Evolutionary conservation across 1,140 invertebrate species (phyloP).

Genomic region (Conus betulinus): DNA sequence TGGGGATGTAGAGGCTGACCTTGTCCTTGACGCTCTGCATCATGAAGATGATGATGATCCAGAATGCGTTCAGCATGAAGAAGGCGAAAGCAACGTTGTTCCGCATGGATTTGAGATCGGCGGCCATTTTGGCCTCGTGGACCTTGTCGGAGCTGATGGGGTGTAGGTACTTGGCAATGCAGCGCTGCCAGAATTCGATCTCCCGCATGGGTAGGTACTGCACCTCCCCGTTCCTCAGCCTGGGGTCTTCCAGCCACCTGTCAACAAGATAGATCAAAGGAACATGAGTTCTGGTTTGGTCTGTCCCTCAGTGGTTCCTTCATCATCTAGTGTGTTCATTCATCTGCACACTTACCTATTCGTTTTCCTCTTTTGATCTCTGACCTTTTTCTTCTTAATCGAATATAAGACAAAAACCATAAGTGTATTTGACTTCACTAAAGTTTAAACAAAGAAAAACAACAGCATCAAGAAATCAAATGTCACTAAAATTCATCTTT

Average conservation of each 20-base stretch:
- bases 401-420: no score
- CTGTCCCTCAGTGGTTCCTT: background rate
- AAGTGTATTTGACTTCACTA: no score
- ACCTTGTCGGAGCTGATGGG: constrained; percentile 60
- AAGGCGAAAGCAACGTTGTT: constrained; percentile 96
- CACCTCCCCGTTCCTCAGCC: constrained; percentile 86
- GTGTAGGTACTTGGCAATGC: constrained; percentile 66
- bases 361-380: no score
- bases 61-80: constrained; percentile 98
- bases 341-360: no score
- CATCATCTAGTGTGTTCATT: no score
- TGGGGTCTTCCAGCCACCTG: constrained; percentile 73
- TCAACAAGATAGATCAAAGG: background rate
- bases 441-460: no score
- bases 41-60: constrained; percentile 97
- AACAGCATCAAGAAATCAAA: no score
- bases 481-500: no score
- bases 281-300: background rate
- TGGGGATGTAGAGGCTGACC: constrained; percentile 83
- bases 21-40: constrained; percentile 84
- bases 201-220: constrained; percentile 73
- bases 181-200: constrained; percentile 63
- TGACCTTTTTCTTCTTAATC: no score
- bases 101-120: constrained; percentile 92
- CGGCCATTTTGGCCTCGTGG: constrained; percentile 76